phyloP scores from a whole-genome alignment of 1,140 invertebrate species.

The Apis dorsata region DNA sequence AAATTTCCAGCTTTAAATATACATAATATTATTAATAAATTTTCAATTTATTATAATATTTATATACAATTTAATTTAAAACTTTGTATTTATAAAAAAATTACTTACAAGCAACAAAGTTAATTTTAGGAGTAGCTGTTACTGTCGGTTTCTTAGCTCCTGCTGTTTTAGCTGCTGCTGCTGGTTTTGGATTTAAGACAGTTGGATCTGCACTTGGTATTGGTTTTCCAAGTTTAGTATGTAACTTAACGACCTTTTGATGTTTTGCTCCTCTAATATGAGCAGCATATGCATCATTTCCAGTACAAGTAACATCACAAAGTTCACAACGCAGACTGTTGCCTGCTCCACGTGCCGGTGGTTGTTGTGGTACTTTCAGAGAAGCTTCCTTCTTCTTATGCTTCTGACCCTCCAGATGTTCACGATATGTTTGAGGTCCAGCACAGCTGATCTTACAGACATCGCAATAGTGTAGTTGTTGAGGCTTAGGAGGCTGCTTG shows the following conservation, averaged over 20 bases:
- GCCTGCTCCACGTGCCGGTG: constrained; percentile 81
- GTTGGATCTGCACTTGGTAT: constrained; percentile 97
- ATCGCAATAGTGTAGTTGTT: constrained; percentile 96
- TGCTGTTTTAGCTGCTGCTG: constrained; percentile 73
- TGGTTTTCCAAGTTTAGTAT: constrained; percentile 97
- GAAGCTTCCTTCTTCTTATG: constrained; percentile 99
- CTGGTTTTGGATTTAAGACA: constrained; percentile 82
- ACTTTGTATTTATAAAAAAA: not conserved
- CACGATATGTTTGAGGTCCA: constrained; percentile 96
- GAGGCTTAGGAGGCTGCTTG: constrained; percentile 92
- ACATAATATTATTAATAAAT: not conserved
- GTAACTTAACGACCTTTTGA: constrained; percentile 97
- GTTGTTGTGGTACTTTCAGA: constrained; percentile 86
- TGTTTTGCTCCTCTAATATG: constrained; percentile 99
- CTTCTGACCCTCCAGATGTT: constrained; percentile 98
- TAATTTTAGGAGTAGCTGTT: constrained; percentile 91
- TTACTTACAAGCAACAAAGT: constrained; percentile 89
- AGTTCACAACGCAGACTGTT: constrained; percentile 92
- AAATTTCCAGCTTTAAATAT: constrained; percentile 82
- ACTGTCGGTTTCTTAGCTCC: constrained; percentile 81
- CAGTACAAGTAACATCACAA: constrained; percentile 98
- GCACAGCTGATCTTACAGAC: constrained; percentile 99
- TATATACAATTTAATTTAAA: not conserved
- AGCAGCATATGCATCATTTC: constrained; percentile 97
- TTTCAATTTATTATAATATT: not conserved